These are phyloP conservation scores for Bolinopsis microptera DNA, from an alignment of 37 sponge, comb jelly and placozoan species.

Conservation along the genomic window DNA sequence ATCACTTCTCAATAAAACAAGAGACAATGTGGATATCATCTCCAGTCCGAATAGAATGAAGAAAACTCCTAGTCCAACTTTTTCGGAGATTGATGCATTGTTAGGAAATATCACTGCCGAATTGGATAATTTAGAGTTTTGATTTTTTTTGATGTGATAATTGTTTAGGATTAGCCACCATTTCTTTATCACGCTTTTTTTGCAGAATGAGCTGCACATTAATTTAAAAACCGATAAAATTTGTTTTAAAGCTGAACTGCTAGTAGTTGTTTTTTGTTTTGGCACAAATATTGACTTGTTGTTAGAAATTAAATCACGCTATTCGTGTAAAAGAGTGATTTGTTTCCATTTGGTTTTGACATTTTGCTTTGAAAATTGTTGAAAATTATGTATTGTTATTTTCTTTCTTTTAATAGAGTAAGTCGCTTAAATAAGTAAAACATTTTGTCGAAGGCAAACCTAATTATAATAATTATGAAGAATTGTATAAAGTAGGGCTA, in stretches of 20 bases:
- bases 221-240: not conserved
- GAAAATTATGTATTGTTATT: not conserved
- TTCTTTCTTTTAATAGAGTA: too few species aligned
- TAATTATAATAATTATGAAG: too few species aligned
- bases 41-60: not conserved
- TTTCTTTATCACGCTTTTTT: too few species aligned
- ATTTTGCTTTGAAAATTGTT: not conserved
- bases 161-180: not conserved
- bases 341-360: not conserved
- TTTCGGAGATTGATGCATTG: conserved; percentile 47
- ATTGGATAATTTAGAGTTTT: conserved; percentile 18
- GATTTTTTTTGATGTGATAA: not conserved
- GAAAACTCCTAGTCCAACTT: conserved; percentile 33
- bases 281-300: not conserved
- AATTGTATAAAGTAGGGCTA: too few species aligned
- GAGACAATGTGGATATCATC: not conserved
- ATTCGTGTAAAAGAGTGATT: not conserved
- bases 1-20: not conserved
- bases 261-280: not conserved
- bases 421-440: too few species aligned
- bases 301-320: not conserved
- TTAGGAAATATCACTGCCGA: conserved; percentile 52
- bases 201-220: not conserved
- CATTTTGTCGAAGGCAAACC: too few species aligned
- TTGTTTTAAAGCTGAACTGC: not conserved